Evolutionary conservation across 2,888 invertebrate genomes (phyloP).

Genomic region (Coelogynopora nodosa): DNA sequence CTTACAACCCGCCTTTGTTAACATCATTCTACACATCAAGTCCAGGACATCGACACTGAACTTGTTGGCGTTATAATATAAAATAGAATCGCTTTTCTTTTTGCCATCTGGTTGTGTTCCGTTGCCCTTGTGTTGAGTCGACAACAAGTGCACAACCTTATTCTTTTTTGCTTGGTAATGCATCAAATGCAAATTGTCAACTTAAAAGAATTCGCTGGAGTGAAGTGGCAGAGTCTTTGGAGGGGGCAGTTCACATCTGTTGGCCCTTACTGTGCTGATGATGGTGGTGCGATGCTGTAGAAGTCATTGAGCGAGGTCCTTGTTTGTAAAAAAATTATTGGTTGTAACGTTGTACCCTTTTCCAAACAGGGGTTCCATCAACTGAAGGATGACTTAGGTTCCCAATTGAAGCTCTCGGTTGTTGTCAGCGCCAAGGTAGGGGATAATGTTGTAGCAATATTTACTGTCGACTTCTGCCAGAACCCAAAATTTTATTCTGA

Average conservation of each 20-base stretch:
- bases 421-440: no score
- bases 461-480: no score
- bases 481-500: no score
- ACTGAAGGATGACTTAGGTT: no score
- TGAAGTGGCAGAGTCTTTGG: not conserved
- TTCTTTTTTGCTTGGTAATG: not conserved
- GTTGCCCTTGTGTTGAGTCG: not conserved
- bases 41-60: not conserved
- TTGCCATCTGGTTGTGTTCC: not conserved
- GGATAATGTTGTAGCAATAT: no score
- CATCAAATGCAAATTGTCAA: not conserved
- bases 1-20: not conserved
- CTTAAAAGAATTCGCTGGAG: not conserved
- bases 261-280: not conserved
- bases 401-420: no score
- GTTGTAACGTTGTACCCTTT: not conserved
- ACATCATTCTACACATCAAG: not conserved
- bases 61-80: not conserved
- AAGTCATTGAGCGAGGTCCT: not conserved
- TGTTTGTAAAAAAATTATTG: not conserved
- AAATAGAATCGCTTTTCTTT: not conserved
- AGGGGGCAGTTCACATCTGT: not conserved
- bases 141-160: not conserved
- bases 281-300: not conserved
- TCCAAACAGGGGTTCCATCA: not conserved